Evolutionary conservation across 2,888 invertebrate genomes (phyloP).

Genomic region (Eupithecia subumbrata): DNA sequence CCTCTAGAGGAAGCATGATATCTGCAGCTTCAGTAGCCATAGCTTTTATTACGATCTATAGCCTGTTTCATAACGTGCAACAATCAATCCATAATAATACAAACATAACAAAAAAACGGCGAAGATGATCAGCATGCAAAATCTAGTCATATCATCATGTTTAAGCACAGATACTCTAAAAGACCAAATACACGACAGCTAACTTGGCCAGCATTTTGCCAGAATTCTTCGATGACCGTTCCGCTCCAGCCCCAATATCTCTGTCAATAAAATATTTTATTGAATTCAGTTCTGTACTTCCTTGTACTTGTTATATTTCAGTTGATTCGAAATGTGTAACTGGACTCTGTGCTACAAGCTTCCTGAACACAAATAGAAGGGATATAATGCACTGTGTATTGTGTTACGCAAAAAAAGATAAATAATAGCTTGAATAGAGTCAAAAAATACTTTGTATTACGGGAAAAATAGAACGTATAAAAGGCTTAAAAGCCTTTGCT

Average conservation of each 20-base stretch:
- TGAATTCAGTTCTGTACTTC: conserved; percentile 35
- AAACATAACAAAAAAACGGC: not conserved
- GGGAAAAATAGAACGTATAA: conserved; percentile 26
- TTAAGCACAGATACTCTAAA: not conserved
- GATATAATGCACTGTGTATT: conserved; percentile 62
- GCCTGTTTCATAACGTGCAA: not conserved
- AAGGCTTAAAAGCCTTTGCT: not conserved
- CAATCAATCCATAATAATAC: not conserved
- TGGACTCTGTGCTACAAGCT: conserved; percentile 55
- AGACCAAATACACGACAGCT: not conserved
- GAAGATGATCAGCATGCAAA: not conserved
- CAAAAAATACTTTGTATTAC: conserved; percentile 50
- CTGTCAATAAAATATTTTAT: conserved; percentile 48
- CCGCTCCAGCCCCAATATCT: conserved; percentile 46
- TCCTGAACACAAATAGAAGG: conserved; percentile 69
- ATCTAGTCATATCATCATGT: not conserved
- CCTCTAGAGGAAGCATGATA: not conserved
- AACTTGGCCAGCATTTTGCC: not conserved
- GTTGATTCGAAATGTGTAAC: conserved; percentile 35
- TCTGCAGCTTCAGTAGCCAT: not conserved
- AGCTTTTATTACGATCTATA: not conserved
- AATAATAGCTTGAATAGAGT: conserved; percentile 16
- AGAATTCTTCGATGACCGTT: conserved; percentile 10
- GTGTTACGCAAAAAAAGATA: conserved; percentile 51
- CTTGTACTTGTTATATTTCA: conserved; percentile 44